These are phyloP conservation scores for Drosophila limbata DNA, from an alignment of 2,888 invertebrate genomes.

Conservation along the genomic window DNA sequence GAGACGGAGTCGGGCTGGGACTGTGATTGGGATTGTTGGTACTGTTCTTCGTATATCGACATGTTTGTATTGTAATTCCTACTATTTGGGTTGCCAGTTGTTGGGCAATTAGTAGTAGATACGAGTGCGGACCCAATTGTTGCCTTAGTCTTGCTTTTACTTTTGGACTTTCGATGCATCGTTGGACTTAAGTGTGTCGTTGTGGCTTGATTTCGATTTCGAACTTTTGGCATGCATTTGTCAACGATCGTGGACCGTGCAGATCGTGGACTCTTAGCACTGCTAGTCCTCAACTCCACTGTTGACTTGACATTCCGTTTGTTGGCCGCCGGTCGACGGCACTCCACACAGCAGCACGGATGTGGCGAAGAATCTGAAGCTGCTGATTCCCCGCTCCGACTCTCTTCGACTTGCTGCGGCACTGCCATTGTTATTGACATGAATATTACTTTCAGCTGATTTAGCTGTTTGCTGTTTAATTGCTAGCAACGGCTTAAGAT, in stretches of 20 bases:
- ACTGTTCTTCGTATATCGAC: constrained; percentile 8
- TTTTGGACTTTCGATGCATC: constrained; percentile 67
- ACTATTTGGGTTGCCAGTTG: constrained; percentile 1
- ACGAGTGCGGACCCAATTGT: background rate
- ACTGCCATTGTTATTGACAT: constrained; percentile 6
- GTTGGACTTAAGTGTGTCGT: constrained; percentile 32
- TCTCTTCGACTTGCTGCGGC: background rate
- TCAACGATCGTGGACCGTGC: constrained; percentile 23
- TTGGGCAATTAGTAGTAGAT: background rate
- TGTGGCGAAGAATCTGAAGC: background rate
- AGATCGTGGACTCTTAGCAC: constrained; percentile 5
- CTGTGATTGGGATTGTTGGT: constrained; percentile 1
- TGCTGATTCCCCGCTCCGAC: background rate
- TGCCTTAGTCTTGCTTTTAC: constrained; percentile 60
- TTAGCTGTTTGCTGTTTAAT: constrained; percentile 1
- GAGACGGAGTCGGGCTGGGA: background rate
- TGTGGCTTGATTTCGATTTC: constrained; percentile 32
- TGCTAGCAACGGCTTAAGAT: background rate
- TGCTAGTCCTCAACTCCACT: background rate
- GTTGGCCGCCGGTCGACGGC: background rate
- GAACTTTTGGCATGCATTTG: constrained; percentile 41
- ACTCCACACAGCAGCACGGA: constrained; percentile 7
- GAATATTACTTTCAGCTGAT: background rate
- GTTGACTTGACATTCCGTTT: constrained; percentile 11
- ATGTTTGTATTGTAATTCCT: constrained; percentile 1